Evolutionary conservation across 2,888 invertebrate species (phyloP), one percentile per base, ranked within the genome.

Genomic region (Eupithecia insigniata): DNA sequence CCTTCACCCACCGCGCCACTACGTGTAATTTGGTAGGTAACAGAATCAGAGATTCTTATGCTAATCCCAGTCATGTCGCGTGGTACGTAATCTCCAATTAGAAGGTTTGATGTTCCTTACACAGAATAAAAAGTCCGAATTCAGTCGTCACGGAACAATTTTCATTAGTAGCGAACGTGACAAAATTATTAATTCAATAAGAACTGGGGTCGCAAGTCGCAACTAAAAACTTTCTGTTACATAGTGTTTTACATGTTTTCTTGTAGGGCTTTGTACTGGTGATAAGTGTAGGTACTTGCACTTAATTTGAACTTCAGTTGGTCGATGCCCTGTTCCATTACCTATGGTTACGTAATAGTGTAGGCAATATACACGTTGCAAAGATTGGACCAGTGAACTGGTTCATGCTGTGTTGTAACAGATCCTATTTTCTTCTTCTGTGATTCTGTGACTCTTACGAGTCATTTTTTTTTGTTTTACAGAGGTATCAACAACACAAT

Each of bases 101-200:
- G 78, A 83, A 81, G 83, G 84, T 87, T 86, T 86, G 87, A 87
- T 85, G 86, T 88, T 79, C 84, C 84, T 87, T 88, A 89, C 84
- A 85, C 84, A 82, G 83, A 86, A 88, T 87, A 87, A 89, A 90
- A 90, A 87, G 84, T 82, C 77, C 83, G 84, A 90, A 89, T 88
- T 89, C 89, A 88, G 88, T 89, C 87, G 89, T 89, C 89, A 86
- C 87, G 86, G 83, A 92, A 90, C 91, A 90, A 92, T 92, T 93
- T 93, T 91, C 92, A 92, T 92, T 92, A 91, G 89, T 84, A 84
- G 80, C 84, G 85, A 89, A 92, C 92, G 92, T 92, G 92, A 89
- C 90, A 89, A 87, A 83, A 86, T 88, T 92, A 89, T 88, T 86
- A 91, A 93, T 64, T 64, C 36, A 64, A 22, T 22, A 62, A 34